Evolutionary conservation across 2,113 vertebrate species (phyloP), one percentile per base, ranked within the genome.

Genomic region (Bubo scandiacus): DNA sequence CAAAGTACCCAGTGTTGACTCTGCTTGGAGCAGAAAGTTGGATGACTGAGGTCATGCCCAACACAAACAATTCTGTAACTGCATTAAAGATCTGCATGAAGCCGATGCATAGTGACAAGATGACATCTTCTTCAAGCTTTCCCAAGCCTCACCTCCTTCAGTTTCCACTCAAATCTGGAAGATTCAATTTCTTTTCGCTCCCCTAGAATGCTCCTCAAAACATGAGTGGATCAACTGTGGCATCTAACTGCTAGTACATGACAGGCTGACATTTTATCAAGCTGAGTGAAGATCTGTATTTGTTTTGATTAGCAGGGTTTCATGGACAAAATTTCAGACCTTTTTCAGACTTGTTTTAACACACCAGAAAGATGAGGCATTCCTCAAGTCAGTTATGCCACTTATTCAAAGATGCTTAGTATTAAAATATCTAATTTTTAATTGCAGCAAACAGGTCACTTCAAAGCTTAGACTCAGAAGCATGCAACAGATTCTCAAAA

Each of bases 41-140:
- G 51, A 54, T 51, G 85, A 62, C 40, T 2, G 5, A 4, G 3
- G 71, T 88, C 57, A 58, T 1, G 0, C 36, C 8, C 49, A 65
- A 59, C 54, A 63, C 47, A 84, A 94, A 77, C 38, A 77, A 65
- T 43, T 77, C 49, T 42, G 15, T 54, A 86, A 55, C 11, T 54
- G 54, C 32, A 19, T 40, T 67, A 36, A 38, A 77, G 26, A 72
- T 27, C 47, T 26, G 38, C 12, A 51, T 6, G 40, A 92, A 86
- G 40, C 61, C 5, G 6, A 77, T 8, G 23, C 15, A 45, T 0
- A 62, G 42, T 21, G 75, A 74, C 38, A 72, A 42, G 40, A 55
- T 9, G 30, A 42, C 32, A 34, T 75, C 73, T 84, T 74, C 36
- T 62, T 30, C 15, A 45, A 66, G 40, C 40, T 70, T 68, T 19